Conservation (phyloP, 1,140 invertebrate species). For the Pseudomyrmex flavicornis region DNA sequence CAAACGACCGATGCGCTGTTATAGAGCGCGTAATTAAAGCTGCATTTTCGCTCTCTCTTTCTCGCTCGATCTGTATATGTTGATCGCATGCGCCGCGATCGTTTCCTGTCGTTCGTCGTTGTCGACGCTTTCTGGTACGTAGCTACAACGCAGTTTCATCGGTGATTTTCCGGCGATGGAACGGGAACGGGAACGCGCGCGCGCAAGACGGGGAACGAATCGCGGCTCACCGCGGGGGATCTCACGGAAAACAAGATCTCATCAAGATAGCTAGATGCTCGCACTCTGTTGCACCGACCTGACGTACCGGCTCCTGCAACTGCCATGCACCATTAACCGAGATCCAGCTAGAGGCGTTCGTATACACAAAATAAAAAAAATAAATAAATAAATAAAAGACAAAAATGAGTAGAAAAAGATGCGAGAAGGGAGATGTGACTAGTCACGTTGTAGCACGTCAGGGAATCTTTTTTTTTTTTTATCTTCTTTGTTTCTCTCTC, state of each 20-base stretch:
- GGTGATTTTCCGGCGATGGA: slow-evolving; percentile 73
- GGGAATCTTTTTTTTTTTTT: slow-evolving; percentile 14
- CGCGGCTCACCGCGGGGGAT: slow-evolving; percentile 78
- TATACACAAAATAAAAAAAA: slow-evolving; percentile 38
- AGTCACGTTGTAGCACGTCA: slow-evolving; percentile 63
- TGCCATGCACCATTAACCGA: slow-evolving; percentile 78
- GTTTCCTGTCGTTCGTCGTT: slow-evolving; percentile 46
- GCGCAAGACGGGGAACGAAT: slow-evolving; percentile 78
- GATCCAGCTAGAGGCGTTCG: slow-evolving; percentile 63
- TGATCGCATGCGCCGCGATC: slow-evolving; percentile 47
- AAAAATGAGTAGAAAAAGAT: slow-evolving; percentile 15
- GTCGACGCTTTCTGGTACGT: slow-evolving; percentile 32
- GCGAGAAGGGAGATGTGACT: slow-evolving; percentile 36
- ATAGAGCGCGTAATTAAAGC: slow-evolving; percentile 47
- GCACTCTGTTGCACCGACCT: slow-evolving; percentile 75
- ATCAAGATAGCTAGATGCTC: slow-evolving; percentile 83
- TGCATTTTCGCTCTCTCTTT: slow-evolving; percentile 43
- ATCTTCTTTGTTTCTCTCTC: slow-evolving; percentile 9
- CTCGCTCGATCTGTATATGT: slow-evolving; percentile 23
- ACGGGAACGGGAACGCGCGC: slow-evolving; percentile 15
- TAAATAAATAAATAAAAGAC: background rate
- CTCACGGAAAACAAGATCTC: slow-evolving; percentile 83
- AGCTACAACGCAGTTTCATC: slow-evolving; percentile 47
- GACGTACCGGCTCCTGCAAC: slow-evolving; percentile 72
- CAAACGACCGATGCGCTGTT: slow-evolving; percentile 34